Evolutionary conservation across 2,113 vertebrate species (phyloP).

Genomic region (Aptenodytes forsteri): DNA sequence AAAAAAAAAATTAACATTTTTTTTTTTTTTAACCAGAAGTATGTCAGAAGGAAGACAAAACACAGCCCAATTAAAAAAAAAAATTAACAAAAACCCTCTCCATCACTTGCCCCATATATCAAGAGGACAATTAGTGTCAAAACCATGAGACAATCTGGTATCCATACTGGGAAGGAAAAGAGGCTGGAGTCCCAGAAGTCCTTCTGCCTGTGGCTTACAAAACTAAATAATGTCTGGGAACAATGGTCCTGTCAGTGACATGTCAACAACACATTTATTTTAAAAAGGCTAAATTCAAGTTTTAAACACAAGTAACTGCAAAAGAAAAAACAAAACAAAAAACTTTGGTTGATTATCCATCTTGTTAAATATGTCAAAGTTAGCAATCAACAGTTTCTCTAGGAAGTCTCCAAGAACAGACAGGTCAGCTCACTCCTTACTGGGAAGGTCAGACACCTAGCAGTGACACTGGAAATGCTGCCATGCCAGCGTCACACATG

Average conservation of each 20-base stretch:
- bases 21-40: background rate
- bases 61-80: background rate
- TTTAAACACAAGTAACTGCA: slow-evolving; percentile 55
- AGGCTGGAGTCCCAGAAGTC: background rate
- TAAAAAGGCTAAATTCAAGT: slow-evolving; percentile 55
- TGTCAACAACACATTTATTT: slow-evolving; percentile 38
- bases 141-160: slow-evolving; percentile 28
- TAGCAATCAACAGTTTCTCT: slow-evolving; percentile 44
- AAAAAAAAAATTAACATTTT: background rate
- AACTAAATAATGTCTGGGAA: slow-evolving; percentile 40
- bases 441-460: slow-evolving; percentile 32
- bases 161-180: background rate
- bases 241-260: background rate
- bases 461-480: slow-evolving; percentile 48
- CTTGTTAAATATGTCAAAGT: slow-evolving; percentile 38
- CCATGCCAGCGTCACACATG: slow-evolving; percentile 27
- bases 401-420: slow-evolving; percentile 36
- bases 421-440: slow-evolving; percentile 55
- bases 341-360: slow-evolving; percentile 54
- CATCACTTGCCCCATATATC: background rate
- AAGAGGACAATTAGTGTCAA: slow-evolving; percentile 31
- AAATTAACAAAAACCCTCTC: background rate
- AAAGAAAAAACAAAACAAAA: slow-evolving; percentile 7
- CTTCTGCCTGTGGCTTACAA: background rate
- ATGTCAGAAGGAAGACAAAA: background rate